Conservation (phyloP, 2,888 invertebrate species). For the Zaprionus lineosus region DNA sequence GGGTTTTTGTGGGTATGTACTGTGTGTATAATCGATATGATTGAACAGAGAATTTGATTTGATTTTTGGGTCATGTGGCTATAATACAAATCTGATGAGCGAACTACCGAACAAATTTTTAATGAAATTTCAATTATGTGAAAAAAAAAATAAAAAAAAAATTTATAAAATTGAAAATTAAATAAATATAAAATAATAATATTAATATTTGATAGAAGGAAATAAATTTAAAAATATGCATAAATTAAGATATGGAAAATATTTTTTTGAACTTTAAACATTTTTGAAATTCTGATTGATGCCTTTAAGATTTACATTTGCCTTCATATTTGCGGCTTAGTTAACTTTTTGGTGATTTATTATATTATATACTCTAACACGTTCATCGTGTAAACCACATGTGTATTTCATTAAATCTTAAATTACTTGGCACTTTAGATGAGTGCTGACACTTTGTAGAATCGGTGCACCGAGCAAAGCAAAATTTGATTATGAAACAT, state of each 20-base stretch:
- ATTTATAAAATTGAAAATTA: neutral
- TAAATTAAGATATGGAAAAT: too few species aligned
- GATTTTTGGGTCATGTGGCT: too few species aligned
- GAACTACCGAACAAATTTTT: neutral
- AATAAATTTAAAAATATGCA: too few species aligned
- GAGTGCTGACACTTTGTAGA: constrained; percentile 36
- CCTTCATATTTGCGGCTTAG: too few species aligned
- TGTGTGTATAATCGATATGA: constrained; percentile 8
- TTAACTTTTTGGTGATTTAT: neutral
- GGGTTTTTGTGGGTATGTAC: too few species aligned
- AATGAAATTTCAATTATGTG: too few species aligned
- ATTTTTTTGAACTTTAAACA: too few species aligned
- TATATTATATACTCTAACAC: constrained; percentile 4
- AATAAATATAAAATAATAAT: neutral
- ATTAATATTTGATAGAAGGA: neutral
- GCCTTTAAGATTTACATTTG: too few species aligned
- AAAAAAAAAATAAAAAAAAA: neutral
- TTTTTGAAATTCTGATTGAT: too few species aligned
- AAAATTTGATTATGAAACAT: constrained; percentile 67
- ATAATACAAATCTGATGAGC: too few species aligned
- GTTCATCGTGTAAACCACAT: constrained; percentile 1
- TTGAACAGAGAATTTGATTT: constrained; percentile 28
- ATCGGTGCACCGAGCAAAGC: constrained; percentile 19
- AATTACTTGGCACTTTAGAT: constrained; percentile 34
- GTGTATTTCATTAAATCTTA: constrained; percentile 41